Evolutionary conservation across 2,888 invertebrate species (phyloP), one percentile per base, ranked within the genome.

Genomic region (Bruchidius siliquastri): DNA sequence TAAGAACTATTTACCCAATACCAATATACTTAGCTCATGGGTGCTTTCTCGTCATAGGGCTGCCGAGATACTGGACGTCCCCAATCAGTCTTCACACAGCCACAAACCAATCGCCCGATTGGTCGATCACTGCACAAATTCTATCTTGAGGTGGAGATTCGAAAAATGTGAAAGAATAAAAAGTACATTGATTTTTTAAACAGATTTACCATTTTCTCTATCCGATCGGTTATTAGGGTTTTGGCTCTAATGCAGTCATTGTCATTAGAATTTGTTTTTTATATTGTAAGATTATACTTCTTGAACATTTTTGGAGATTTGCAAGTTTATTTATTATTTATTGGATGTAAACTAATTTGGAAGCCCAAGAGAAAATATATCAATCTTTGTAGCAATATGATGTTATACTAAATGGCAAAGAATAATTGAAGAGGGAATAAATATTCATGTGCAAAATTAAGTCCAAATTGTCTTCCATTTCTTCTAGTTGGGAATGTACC

Each of bases 21-120:
- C 49, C 49, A 49, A 49, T 49, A 49, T 49, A 8, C 49, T 49
- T 49, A 49, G 85, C 86, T 86, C 84, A 86, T 86, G 83, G 86
- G 85, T 85, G 82, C 84, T 87, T 86, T 87, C 86, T 87, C 86
- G 84, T 84, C 85, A 85, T 86, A 86, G 86, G 86, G 85, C 81
- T 84, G 85, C 85, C 83, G 84, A 82, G 83, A 81, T 82, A 80
- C 80, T 82, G 83, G 84, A 84, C 84, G 80, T 82, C 83, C 81
- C 82, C 83, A 79, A 77, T 76, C 79, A 79, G 76, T 80, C 76
- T 80, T 18, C 18, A 49, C 80, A 81, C 81, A 81, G 81, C 79
- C 83, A 77, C 75, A 81, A 82, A 80, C 83, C 84, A 83, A 83
- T 85, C 83, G 81, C 77, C 84, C 84, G 83, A 84, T 85, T 84